Percentiles rank a stretch among this genome's conserved stretches.
phyloP scores from a whole-genome alignment of 2,113 vertebrate genomes.

The Dipodomys merriami region DNA sequence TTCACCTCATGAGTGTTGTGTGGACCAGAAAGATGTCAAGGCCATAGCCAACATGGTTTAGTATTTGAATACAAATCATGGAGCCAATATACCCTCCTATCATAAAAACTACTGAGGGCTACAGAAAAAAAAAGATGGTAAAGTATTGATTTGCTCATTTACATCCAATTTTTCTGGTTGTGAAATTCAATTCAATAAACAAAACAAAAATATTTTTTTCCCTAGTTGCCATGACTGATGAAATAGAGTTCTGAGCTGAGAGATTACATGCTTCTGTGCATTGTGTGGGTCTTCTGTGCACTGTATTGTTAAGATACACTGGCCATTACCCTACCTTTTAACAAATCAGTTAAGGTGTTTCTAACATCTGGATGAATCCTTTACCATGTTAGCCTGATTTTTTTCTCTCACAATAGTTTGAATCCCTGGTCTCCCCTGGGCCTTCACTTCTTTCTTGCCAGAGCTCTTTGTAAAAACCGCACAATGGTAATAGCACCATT shows the following conservation, averaged over 20 bases:
- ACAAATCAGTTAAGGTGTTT: background rate
- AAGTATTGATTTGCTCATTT: background rate
- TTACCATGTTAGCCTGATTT: background rate
- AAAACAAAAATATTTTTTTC: background rate
- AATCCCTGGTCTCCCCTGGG: background rate
- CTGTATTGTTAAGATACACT: constrained; percentile 8
- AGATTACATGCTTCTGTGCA: background rate
- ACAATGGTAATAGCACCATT: background rate
- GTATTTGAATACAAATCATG: background rate
- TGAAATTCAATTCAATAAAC: constrained; percentile 16
- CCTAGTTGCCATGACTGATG: background rate
- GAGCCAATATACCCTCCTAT: background rate
- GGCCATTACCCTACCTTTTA: background rate
- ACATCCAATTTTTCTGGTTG: constrained; percentile 18
- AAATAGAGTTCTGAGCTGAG: background rate
- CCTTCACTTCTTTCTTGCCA: constrained; percentile 24
- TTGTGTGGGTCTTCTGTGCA: background rate
- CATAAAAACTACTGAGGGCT: background rate
- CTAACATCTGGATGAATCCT: background rate
- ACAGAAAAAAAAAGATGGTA: background rate
- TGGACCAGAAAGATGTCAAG: background rate
- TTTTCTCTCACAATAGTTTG: background rate
- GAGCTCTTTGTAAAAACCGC: background rate
- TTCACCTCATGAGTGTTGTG: background rate
- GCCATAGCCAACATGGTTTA: background rate